Evolutionary conservation across 2,113 vertebrate genomes (phyloP), one percentile per base, ranked within the genome.

Genomic region (Nannobrachium achirus): DNA sequence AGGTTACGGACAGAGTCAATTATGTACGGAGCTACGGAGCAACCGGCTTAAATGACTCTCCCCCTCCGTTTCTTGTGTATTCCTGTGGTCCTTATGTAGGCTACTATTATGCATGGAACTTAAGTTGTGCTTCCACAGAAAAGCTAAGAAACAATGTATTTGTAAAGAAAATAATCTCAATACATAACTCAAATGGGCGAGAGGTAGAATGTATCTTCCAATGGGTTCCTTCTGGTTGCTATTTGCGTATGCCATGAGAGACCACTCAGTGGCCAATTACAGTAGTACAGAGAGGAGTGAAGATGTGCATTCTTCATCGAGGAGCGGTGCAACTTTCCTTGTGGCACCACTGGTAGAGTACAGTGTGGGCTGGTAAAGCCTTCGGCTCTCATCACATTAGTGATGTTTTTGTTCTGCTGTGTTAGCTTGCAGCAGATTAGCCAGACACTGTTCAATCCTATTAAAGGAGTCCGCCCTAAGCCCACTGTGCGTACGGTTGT

Each of bases 391-490:
- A 91, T 91, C 90, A 89, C 81, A 92, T 92, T 90, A 92, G 86
- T 81, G 83, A 75, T 10, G 44, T 83, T 11, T 33, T 57, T 75
- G 80, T 91, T 91, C 85, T 87, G 90, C 92, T 92, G 92, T 1
- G 91, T 87, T 89, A 84, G 89, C 69, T 78, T 79, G 70, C 81
- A 84, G 79, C 56, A 83, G 91, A 93, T 93, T 92, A 93, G 82
- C 80, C 57, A 79, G 89, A 79, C 57, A 48, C 70, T 76, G 76
- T 68, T 73, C 80, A 92, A 93, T 93, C 93, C 91, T 90, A 89
- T 93, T 94, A 94, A 90, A 93, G 57, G 69, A 77, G 90, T 88
- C 89, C 78, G 73, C 62, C 40, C 84, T 89, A 92, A 92, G 86
- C 90, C 25, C 83, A 69, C 69, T 69, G 68, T 49, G 75, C 89